Conservation (phyloP, 2,113 vertebrate species). For the Propithecus coquereli region DNA sequence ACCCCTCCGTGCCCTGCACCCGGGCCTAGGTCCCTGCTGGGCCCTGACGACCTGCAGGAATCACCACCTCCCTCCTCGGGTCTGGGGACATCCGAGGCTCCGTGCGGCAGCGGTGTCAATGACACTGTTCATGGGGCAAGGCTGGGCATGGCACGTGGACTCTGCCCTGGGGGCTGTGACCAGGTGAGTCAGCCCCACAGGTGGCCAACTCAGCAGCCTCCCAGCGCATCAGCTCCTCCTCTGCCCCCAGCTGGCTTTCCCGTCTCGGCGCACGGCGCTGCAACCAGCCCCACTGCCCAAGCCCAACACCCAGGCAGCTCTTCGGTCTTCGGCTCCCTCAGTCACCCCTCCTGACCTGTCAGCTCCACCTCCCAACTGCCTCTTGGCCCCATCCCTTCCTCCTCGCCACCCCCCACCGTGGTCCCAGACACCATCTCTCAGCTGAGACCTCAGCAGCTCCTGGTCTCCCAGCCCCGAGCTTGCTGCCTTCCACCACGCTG, state of each 20-base stretch:
- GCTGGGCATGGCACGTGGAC: background rate
- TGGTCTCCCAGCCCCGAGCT: background rate
- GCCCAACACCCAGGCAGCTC: background rate
- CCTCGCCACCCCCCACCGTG: background rate
- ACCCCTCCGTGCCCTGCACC: background rate
- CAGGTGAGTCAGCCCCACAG: background rate
- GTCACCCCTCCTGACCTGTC: background rate
- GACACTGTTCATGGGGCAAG: background rate
- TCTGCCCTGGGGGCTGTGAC: background rate
- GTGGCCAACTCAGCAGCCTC: background rate
- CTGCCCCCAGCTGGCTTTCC: background rate
- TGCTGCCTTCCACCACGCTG: rapidly evolving
- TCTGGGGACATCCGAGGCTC: background rate
- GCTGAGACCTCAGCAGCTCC: background rate
- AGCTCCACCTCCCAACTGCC: background rate
- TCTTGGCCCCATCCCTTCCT: background rate
- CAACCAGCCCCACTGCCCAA: background rate
- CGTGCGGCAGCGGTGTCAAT: rapidly evolving
- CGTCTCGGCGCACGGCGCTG: rapidly evolving
- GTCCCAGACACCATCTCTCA: background rate
- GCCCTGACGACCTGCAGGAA: background rate
- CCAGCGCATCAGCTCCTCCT: background rate
- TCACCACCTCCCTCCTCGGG: background rate
- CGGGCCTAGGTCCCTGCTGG: background rate
- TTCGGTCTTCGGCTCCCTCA: too few relatives aligned